phyloP scores from a whole-genome alignment of 2,113 vertebrate genomes.

The Plestiodon gilberti region DNA sequence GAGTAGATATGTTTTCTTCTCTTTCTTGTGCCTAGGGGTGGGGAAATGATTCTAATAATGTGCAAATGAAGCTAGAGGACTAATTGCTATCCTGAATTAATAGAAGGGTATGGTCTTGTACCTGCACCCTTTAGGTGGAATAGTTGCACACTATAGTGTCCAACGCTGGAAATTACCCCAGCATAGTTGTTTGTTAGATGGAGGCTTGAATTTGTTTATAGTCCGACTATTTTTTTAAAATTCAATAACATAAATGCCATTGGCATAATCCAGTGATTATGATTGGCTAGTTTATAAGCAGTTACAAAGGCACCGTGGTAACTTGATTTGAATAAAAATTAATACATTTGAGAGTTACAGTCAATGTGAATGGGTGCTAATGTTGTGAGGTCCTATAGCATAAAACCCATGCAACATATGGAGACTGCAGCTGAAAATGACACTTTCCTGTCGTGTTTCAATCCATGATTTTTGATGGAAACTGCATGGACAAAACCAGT shows the following conservation, averaged over 20 bases:
- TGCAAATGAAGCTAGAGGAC: neutral
- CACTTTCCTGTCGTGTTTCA: neutral
- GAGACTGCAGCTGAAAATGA: neutral
- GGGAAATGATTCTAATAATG: neutral
- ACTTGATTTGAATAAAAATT: neutral
- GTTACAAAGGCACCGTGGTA: neutral
- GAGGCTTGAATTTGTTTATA: neutral
- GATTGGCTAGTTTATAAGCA: neutral
- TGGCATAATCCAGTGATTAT: neutral
- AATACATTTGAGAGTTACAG: neutral
- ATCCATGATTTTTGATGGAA: neutral
- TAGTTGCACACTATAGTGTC: neutral
- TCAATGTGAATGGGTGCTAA: neutral
- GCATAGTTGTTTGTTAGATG: neutral
- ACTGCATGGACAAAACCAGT: neutral
- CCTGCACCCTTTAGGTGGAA: neutral
- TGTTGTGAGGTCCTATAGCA: neutral
- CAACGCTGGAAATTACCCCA: neutral
- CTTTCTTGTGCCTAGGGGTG: neutral
- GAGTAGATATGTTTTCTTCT: neutral
- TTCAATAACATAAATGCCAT: neutral
- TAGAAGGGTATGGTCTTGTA: neutral
- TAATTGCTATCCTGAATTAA: neutral
- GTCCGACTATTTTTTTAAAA: neutral
- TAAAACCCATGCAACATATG: neutral